Percentiles rank a stretch among this genome's conserved stretches.
These are phyloP conservation scores for Mola mola DNA, from an alignment of 2,113 vertebrate species.

Conservation along the genomic window DNA sequence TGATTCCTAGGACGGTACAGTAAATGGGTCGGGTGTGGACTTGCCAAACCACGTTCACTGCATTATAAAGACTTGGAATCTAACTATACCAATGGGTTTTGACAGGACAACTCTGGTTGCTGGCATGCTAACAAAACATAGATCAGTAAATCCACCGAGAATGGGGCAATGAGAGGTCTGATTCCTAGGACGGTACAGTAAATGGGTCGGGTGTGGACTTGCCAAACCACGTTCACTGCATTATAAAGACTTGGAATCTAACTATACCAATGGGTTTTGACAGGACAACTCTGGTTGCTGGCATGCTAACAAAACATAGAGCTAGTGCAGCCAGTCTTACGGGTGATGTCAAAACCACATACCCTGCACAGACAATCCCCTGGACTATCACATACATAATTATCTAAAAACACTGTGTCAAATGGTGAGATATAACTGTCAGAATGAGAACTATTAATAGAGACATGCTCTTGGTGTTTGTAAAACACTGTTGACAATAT, in stretches of 20 bases:
- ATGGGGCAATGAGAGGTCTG: too few species aligned
- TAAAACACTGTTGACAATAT: conserved; percentile 42
- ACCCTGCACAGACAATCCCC: conserved; percentile 44
- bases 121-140: conserved; percentile 37
- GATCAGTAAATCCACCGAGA: too few species aligned
- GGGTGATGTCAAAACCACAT: conserved; percentile 53
- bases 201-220: conserved; percentile 36
- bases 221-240: conserved; percentile 66
- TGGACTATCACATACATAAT: conserved; percentile 32
- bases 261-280: conserved; percentile 54
- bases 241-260: conserved; percentile 65
- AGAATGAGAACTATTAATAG: conserved; percentile 39
- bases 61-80: conserved; percentile 67
- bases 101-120: conserved; percentile 44
- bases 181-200: conserved; percentile 36
- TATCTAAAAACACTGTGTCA: conserved; percentile 28
- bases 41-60: conserved; percentile 65
- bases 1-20: conserved; percentile 30
- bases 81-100: conserved; percentile 51
- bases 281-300: conserved; percentile 47
- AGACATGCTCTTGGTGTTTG: conserved; percentile 13
- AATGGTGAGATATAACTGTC: conserved; percentile 44
- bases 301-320: conserved; percentile 30
- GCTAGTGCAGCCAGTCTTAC: conserved; percentile 46
- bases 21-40: conserved; percentile 39